Evolutionary conservation across 2,113 vertebrate genomes (phyloP).

Genomic region (Vireo altiloquus): DNA sequence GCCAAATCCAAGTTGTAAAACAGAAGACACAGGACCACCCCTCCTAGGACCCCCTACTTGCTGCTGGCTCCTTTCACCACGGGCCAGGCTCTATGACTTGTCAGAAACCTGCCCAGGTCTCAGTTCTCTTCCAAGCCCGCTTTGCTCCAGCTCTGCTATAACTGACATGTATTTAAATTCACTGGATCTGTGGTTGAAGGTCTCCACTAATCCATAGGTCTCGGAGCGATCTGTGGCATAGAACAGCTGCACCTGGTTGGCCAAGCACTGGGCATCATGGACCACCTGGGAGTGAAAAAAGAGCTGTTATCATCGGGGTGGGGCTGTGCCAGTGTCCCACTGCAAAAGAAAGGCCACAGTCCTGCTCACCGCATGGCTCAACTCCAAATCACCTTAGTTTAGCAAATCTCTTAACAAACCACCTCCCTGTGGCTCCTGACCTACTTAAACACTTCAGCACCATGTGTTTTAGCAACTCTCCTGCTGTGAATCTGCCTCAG

Average conservation of each 20-base stretch:
- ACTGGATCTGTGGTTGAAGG: conserved; percentile 85
- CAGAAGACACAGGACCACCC: not conserved
- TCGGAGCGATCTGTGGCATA: conserved; percentile 81
- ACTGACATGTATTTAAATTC: conserved; percentile 93
- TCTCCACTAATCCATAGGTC: conserved; percentile 84
- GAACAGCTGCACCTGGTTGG: conserved; percentile 95
- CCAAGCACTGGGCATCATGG: conserved; percentile 91
- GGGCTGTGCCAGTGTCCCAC: not conserved
- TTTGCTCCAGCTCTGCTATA: conserved; percentile 89
- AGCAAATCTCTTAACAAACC: not conserved
- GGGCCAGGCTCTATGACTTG: conserved; percentile 19
- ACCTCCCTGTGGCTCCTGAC: not conserved
- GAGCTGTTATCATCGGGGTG: not conserved
- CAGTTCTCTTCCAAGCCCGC: conserved; percentile 73
- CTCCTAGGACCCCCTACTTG: not conserved
- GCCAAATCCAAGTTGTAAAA: not conserved
- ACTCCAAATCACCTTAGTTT: not conserved
- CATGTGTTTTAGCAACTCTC: not conserved
- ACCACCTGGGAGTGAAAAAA: conserved; percentile 75
- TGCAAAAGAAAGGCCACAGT: not conserved
- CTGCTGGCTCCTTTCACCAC: not conserved
- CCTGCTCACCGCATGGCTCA: not conserved
- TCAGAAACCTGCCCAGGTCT: conserved; percentile 51
- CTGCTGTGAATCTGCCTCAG: not conserved
- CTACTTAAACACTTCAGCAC: not conserved